Percentiles rank a stretch among this genome's conserved stretches.
Conservation (phyloP, 2,797 vertebrate species). For the Acrossocheilus fasciatus region DNA sequence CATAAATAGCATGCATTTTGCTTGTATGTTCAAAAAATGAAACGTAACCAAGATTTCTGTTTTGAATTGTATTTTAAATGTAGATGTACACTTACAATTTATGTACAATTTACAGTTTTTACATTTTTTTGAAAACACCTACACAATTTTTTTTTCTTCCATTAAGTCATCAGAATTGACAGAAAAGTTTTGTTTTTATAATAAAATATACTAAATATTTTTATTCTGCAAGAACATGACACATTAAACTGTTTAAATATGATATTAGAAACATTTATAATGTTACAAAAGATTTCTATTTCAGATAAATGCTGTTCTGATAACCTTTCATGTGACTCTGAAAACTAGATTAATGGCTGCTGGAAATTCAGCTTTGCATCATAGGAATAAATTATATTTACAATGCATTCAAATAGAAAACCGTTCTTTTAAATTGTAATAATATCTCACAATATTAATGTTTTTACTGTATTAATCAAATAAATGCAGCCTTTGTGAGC, state of each 20-base stretch:
- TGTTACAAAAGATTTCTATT: not conserved
- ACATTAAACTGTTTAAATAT: not conserved
- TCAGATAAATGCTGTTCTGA: not conserved
- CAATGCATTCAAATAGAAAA: not conserved
- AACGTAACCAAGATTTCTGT: not conserved
- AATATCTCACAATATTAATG: not conserved
- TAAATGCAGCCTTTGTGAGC: no score
- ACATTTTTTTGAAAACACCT: not conserved
- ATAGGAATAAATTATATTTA: not conserved
- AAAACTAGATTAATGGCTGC: no score
- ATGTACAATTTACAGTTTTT: not conserved
- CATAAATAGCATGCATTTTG: not conserved
- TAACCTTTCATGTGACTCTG: not conserved
- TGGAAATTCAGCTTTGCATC: not conserved
- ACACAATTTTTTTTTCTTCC: not conserved
- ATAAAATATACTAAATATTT: not conserved
- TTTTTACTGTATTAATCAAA: not conserved
- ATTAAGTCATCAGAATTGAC: not conserved
- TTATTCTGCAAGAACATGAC: not conserved
- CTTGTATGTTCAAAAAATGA: not conserved
- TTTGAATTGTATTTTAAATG: not conserved
- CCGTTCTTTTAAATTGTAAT: not conserved
- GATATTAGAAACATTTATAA: not conserved
- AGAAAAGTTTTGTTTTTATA: not conserved
- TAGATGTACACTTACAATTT: not conserved